Conservation (phyloP, 2,113 vertebrate species). For the Cyrtonyx montezumae region DNA sequence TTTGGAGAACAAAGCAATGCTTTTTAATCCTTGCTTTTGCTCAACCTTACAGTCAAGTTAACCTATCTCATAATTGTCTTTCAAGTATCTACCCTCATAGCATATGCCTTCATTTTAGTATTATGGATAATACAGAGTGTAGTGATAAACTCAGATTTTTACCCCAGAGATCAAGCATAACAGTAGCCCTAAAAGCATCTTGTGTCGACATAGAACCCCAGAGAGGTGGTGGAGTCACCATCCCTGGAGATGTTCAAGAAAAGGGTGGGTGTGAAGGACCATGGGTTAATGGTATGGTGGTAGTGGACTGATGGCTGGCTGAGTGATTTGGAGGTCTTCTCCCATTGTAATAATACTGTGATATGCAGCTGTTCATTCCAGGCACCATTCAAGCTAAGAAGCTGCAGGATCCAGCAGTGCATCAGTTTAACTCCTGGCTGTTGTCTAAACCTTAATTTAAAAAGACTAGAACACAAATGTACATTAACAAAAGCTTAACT, state of each 20-base stretch:
- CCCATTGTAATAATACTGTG: no score
- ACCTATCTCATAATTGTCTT: background rate
- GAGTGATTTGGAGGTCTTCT: no score
- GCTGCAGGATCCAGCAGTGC: background rate
- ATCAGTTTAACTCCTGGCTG: background rate
- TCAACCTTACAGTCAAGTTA: fast-evolving
- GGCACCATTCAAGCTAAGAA: background rate
- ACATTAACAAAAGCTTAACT: background rate
- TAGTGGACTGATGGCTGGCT: no score
- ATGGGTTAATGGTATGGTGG: no score
- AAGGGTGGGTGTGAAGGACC: no score
- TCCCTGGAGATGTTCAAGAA: no score
- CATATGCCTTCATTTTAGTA: background rate
- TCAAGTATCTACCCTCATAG: background rate
- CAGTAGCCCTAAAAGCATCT: background rate
- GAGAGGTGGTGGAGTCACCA: no score
- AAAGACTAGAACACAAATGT: background rate
- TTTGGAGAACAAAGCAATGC: background rate
- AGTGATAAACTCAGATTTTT: background rate
- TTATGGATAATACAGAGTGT: background rate
- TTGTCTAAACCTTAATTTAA: background rate
- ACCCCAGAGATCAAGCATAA: background rate
- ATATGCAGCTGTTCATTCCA: background rate
- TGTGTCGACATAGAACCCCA: background rate
- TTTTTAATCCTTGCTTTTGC: background rate